These are phyloP conservation scores for Nothura maculosa DNA, from an alignment of 2,797 vertebrate species.

Conservation along the genomic window DNA sequence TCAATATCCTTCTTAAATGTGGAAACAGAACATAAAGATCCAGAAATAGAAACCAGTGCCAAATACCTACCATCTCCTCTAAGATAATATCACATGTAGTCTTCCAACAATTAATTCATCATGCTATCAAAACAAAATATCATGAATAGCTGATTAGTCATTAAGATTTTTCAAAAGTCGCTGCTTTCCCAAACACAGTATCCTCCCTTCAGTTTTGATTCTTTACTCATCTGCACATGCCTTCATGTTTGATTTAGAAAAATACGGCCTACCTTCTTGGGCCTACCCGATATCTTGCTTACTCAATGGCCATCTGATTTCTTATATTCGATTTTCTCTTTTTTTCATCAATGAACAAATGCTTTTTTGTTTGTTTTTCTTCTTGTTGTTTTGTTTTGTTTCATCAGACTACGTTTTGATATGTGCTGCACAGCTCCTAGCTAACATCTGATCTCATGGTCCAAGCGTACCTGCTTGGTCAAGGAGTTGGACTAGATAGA, in stretches of 20 bases:
- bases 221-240: neutral
- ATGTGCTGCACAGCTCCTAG: neutral
- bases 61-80: conserved; percentile 15
- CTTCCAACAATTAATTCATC: conserved; percentile 14
- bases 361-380: accelerated
- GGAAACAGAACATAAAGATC: neutral
- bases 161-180: neutral
- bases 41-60: neutral
- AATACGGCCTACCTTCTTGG: neutral
- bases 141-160: neutral
- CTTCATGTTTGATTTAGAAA: neutral
- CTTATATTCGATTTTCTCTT: neutral
- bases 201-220: neutral
- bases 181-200: neutral
- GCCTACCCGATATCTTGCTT: neutral
- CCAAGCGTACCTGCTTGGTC: no score
- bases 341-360: neutral
- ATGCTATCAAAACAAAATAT: neutral
- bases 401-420: neutral
- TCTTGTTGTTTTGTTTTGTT: neutral
- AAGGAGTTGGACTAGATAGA: no score
- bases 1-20: neutral
- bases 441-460: neutral
- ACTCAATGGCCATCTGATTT: neutral
- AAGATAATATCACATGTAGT: conserved; percentile 7